Base-by-base conservation (phyloP, 2,888 invertebrate species). In the Macrophya annulata region DNA sequence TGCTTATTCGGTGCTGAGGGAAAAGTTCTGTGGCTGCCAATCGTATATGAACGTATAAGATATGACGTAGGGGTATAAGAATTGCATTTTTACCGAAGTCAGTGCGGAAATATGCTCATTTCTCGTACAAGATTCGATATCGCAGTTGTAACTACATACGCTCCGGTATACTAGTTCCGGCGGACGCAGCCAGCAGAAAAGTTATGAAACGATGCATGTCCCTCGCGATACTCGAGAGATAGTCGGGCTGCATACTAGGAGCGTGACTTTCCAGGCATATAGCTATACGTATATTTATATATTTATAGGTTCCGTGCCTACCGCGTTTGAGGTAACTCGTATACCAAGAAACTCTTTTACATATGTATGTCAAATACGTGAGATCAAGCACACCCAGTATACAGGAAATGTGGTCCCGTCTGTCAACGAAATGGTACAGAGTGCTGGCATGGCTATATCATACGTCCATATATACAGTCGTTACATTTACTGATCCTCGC, bases 121-220 rank as follows among this genome's bases (percentile, higher is more conserved):
- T 83, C 71, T 71, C 68, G 68, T 48, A 40, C 31, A 48, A 65
- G 83, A 48, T 71, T 83, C 83, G 83, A 83, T 83, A 83, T 83
- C 83, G 68, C 83, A 40, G 68, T 40, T 68, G 68, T 83, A 71
- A 83, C 83, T 83, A 43, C 83, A 37, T 51, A 68, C 71, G 68
- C 51, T 68, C n/a, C 21, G 68, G 65, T 48, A 59, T 25, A 62
- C 62, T 21, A 68, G 83, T 83, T 83, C 68, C 48, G 81, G 83
- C 45, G 83, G 83, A 83, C 48, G 83, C 65, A 51, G 83, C 45
- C 31, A 68, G 43, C 48, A 83, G 83, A 48, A 83, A 71, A 83
- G 65, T 83, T 83, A 83, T 83, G 83, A 51, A 83, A 83, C 83
- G 83, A 83, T 83, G 83, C 83, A 83, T 83, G 83, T 83, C 68